Percentiles rank a stretch among this genome's conserved stretches.
Evolutionary conservation across 2,888 invertebrate genomes (phyloP).

Genomic region (Polymixis flavicincta): DNA sequence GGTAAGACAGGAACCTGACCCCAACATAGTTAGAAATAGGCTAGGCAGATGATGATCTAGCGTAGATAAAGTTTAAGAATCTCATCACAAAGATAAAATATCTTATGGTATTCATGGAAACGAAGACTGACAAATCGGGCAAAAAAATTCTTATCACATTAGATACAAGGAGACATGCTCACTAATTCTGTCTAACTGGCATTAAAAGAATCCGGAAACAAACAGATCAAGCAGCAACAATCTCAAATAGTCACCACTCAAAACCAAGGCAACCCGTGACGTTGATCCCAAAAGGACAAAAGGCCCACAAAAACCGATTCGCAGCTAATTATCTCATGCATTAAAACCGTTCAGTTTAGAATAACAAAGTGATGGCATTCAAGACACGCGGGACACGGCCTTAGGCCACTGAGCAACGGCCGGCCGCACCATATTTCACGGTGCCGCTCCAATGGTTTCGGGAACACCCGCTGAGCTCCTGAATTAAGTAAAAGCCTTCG

Average conservation of each 20-base stretch:
- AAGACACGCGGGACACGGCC: conserved; percentile 85
- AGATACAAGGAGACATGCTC: background rate
- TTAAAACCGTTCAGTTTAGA: conserved; percentile 70
- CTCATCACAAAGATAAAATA: too few species aligned
- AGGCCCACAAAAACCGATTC: conserved; percentile 49
- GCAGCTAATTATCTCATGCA: conserved; percentile 73
- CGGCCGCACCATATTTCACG: conserved; percentile 89
- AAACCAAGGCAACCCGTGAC: conserved; percentile 12
- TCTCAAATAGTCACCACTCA: background rate
- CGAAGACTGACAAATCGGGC: background rate
- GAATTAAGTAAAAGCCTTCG: conserved; percentile 93
- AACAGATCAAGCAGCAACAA: background rate
- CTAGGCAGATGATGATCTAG: too few species aligned
- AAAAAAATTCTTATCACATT: background rate
- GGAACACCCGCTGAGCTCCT: conserved; percentile 93
- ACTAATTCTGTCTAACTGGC: background rate
- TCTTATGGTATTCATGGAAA: background rate
- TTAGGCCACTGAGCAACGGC: conserved; percentile 79
- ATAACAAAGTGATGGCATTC: conserved; percentile 81
- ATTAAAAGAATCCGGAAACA: conserved; percentile 4
- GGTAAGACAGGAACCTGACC: too few species aligned
- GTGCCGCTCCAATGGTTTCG: conserved; percentile 85
- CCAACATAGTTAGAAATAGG: too few species aligned
- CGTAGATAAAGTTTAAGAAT: background rate
- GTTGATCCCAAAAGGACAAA: conserved; percentile 27